Conservation (phyloP, 23 tunicate genomes). For the Corella eumyota region DNA sequence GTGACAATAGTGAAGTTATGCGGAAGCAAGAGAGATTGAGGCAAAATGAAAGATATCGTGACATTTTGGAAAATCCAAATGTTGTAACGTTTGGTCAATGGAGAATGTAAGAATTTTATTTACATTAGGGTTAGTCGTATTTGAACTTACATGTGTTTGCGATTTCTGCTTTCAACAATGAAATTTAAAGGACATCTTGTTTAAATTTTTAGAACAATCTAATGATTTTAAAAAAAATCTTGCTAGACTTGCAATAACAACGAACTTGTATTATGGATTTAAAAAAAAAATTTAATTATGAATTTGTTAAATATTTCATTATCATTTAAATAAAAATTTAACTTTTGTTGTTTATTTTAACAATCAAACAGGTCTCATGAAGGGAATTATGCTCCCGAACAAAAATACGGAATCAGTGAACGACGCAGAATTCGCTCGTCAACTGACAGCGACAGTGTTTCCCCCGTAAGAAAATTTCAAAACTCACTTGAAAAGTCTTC, state of each 20-base stretch:
- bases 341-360: slow-evolving; percentile 3
- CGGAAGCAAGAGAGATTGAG: slow-evolving; percentile 15
- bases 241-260: no score
- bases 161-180: neutral
- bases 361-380: no score
- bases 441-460: slow-evolving; percentile 36
- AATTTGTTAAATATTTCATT: neutral
- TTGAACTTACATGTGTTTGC: neutral
- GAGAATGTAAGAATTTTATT: slow-evolving; percentile 27
- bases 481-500: neutral
- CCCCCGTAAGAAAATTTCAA: slow-evolving; percentile 14
- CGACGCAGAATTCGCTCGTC: slow-evolving; percentile 37
- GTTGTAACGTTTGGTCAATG: slow-evolving; percentile 47
- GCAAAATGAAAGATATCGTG: slow-evolving; percentile 31
- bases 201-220: neutral
- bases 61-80: slow-evolving; percentile 41
- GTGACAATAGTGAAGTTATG: neutral
- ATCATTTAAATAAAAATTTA: neutral
- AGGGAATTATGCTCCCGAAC: slow-evolving; percentile 57
- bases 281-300: no score
- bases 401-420: slow-evolving; percentile 43
- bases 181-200: neutral
- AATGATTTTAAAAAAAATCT: no score
- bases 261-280: no score
- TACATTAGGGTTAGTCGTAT: neutral